Conservation (phyloP, 2,113 vertebrate genomes). For the Gnathonemus echidnorhynchus region DNA sequence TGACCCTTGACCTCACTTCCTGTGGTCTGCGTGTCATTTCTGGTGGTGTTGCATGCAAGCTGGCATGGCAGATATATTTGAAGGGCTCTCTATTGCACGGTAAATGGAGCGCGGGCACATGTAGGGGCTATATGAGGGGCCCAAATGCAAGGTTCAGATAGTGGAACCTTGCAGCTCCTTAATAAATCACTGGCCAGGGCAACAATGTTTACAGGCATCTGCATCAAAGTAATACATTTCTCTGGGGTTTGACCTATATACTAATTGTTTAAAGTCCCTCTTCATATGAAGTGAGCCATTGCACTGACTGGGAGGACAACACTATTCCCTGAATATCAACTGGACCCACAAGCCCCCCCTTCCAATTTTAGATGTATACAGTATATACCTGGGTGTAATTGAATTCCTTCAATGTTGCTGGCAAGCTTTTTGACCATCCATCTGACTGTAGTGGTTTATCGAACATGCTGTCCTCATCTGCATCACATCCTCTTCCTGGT, state of each 20-base stretch:
- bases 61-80: background rate
- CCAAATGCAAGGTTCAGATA: background rate
- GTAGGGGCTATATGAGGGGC: background rate
- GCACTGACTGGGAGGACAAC: background rate
- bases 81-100: background rate
- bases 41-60: background rate
- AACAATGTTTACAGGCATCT: background rate
- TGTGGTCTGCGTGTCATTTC: background rate
- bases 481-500: background rate
- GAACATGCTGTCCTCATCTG: background rate
- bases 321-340: background rate
- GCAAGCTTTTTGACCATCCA: background rate
- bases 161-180: background rate
- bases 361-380: background rate
- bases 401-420: background rate
- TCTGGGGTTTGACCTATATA: background rate
- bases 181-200: background rate
- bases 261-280: background rate
- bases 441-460: background rate
- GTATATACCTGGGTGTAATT: background rate
- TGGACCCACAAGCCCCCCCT: background rate
- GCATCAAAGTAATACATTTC: background rate
- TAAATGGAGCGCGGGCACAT: background rate
- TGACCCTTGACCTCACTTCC: background rate
- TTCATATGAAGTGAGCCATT: background rate